Evolutionary conservation across 2,797 vertebrate genomes (phyloP), one percentile per base, ranked within the genome.

Genomic region (Periophthalmus magnuspinnatus): DNA sequence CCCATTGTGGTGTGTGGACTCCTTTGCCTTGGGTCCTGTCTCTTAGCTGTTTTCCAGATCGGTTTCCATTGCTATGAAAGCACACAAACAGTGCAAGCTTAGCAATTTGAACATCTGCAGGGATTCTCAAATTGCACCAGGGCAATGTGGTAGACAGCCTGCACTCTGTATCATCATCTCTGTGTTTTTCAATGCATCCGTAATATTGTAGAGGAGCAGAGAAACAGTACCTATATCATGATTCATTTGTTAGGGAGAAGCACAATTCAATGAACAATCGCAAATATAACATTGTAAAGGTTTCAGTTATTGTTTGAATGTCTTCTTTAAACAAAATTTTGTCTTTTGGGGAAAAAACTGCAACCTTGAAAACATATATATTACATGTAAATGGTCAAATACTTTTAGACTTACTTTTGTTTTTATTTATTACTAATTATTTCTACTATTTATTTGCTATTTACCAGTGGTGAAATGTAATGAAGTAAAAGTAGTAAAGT

Each of bases 121-220:
- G 77, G 72, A 82, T 79, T 84, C 82, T 85, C 80, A 83, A 81
- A 88, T 83, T 81, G 69, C 80, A 50, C 71, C 70, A 17, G 36
- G 67, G 72, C 70, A 70, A 52, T 76, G 65, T 48, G 65, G 68
- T 38, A 68, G 63, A 75, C 69, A 68, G 45, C 75, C 65, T 77
- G 33, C 62, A 28, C 36, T 62, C 52, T 57, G 70, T 47, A 34
- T 24, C 70, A 67, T 74, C 68, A 59, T 68, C 69, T 65, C 69
- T 61, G 56, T 55, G 66, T 75, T 74, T 79, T 80, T 78, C 41
- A 67, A 13, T 62, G 65, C 28, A 50, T 67, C 66, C 68, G 67
- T 28, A 76, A 56, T 74, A 57, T 72, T 54, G 34, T 16, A 50
- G 5, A 73, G 67, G 38, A 54, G 54, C 36, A 72, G 47, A 75